Percentiles rank a stretch among this genome's conserved stretches.
Evolutionary conservation across 2,113 vertebrate species (phyloP).

Genomic region (Oreochromis niloticus): DNA sequence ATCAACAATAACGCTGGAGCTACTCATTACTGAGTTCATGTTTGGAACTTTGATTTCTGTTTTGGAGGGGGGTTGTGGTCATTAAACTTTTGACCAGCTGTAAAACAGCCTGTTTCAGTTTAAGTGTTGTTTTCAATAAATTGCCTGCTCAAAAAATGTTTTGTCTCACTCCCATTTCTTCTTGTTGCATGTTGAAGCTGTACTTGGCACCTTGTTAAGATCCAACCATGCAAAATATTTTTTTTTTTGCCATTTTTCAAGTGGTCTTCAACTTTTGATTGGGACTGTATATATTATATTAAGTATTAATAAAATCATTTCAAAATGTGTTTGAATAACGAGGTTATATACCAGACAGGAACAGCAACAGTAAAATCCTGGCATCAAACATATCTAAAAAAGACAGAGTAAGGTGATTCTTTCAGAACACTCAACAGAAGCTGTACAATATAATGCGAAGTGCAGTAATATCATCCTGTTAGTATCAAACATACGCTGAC

Average conservation of each 20-base stretch:
- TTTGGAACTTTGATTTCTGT: not conserved
- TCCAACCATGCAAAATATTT: not conserved
- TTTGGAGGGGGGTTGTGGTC: not conserved
- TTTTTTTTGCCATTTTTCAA: not conserved
- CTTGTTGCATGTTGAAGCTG: not conserved
- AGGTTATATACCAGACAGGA: conserved; percentile 54
- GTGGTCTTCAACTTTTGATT: not conserved
- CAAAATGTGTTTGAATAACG: not conserved
- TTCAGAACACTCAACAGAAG: not conserved
- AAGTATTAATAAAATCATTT: not conserved
- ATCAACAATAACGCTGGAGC: not conserved
- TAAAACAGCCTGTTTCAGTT: not conserved
- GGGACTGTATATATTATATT: not conserved
- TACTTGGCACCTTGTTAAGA: not conserved
- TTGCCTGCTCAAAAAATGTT: not conserved
- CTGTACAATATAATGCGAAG: not conserved
- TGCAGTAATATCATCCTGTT: not conserved
- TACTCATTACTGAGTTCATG: not conserved
- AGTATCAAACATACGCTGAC: not conserved
- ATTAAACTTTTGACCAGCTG: too few species aligned
- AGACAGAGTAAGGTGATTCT: not conserved
- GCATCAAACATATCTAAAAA: conserved; percentile 46
- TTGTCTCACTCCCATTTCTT: not conserved
- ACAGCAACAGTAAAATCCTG: conserved; percentile 45
- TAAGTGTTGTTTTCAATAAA: not conserved